Conservation (phyloP, 2,888 invertebrate genomes). For the Cheiracanthium punctorium region DNA sequence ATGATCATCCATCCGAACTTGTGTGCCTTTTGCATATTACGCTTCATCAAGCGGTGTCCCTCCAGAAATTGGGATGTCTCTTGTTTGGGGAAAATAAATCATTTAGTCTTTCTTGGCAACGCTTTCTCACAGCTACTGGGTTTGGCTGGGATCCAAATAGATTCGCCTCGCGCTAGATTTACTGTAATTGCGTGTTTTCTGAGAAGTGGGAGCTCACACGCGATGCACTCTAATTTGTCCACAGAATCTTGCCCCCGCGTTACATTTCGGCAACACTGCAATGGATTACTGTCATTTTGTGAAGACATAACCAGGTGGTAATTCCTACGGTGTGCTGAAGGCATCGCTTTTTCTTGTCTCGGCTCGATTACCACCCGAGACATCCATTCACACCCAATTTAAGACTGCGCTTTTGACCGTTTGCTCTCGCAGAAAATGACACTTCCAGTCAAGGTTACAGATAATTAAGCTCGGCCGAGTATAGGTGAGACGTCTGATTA, state of each 20-base stretch:
- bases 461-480: constrained; percentile 49
- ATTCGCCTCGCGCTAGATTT: background rate
- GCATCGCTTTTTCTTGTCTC: background rate
- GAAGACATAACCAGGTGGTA: background rate
- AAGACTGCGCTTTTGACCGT: background rate
- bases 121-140: background rate
- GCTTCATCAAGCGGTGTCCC: too few relatives aligned
- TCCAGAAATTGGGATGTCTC: too few relatives aligned
- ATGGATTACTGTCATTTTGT: background rate
- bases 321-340: background rate
- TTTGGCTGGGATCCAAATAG: background rate
- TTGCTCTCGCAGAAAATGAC: constrained; percentile 28
- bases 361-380: background rate
- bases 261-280: background rate
- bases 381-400: constrained; percentile 3
- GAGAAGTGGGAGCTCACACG: background rate
- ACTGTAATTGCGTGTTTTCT: background rate
- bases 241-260: background rate
- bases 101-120: background rate
- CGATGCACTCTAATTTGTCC: background rate
- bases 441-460: constrained; percentile 39
- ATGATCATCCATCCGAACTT: too few relatives aligned
- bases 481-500: constrained; percentile 61
- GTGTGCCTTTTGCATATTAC: too few relatives aligned
- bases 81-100: too few relatives aligned